These are phyloP conservation scores for Aradus depressus DNA, from an alignment of 2,888 invertebrate genomes.

Conservation along the genomic window DNA sequence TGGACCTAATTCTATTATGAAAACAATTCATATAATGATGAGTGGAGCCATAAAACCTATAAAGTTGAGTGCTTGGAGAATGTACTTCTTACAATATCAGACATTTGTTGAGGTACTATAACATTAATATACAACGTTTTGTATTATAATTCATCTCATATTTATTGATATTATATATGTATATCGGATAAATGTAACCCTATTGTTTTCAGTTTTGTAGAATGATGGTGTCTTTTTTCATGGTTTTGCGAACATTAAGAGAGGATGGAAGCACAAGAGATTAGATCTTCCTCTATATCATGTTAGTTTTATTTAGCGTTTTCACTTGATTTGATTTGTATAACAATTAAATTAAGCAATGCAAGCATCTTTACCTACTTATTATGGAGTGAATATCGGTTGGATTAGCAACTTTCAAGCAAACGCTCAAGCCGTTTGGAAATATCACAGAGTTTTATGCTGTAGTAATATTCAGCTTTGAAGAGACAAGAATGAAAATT, in stretches of 20 bases:
- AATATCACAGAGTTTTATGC: no score
- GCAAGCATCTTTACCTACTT: no score
- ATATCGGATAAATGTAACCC: not conserved
- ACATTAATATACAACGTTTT: not conserved
- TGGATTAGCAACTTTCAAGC: no score
- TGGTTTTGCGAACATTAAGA: not conserved
- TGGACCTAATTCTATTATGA: slow-evolving; percentile 13
- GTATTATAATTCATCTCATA: not conserved
- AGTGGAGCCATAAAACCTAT: slow-evolving; percentile 18
- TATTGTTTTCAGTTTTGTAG: slow-evolving; percentile 5
- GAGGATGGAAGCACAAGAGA: slow-evolving; percentile 6
- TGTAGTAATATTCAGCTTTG: no score
- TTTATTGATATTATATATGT: not conserved
- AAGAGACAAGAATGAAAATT: no score
- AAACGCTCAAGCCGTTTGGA: no score
- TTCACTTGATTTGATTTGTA: no score
- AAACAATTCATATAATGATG: slow-evolving; percentile 20
- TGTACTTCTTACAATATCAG: slow-evolving; percentile 24
- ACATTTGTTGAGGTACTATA: slow-evolving; percentile 25
- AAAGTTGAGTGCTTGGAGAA: slow-evolving; percentile 24
- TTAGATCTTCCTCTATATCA: no score
- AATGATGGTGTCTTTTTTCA: slow-evolving; percentile 5
- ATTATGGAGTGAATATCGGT: no score
- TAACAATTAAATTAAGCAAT: no score
- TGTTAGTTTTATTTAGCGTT: no score